Evolutionary conservation across 2,888 invertebrate genomes (phyloP).

Genomic region (Limnephilus lunatus): DNA sequence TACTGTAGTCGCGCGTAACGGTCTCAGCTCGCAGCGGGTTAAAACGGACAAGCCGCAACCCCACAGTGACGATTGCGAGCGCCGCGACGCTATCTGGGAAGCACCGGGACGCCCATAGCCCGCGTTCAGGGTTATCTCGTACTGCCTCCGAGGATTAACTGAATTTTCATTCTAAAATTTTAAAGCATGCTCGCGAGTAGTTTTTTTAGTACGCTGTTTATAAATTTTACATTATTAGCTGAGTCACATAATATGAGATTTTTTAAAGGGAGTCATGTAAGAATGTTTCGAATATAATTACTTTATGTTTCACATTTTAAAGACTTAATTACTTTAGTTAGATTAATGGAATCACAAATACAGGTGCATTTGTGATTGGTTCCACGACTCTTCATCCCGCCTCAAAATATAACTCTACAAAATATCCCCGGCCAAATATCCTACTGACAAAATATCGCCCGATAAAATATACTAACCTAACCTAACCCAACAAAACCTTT

Average conservation of each 20-base stretch:
- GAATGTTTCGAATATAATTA: not conserved
- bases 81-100: slow-evolving; percentile 10
- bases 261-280: not conserved
- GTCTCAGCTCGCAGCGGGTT: not conserved
- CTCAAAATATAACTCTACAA: no score
- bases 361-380: no score
- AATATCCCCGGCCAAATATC: no score
- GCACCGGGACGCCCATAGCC: not conserved
- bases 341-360: no score
- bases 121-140: slow-evolving; percentile 14
- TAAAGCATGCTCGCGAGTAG: not conserved
- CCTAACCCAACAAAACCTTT: no score
- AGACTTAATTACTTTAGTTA: not conserved
- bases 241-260: not conserved
- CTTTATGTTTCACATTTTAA: not conserved
- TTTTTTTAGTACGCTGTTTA: not conserved
- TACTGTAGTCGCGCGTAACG: slow-evolving; percentile 33
- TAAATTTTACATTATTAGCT: not conserved
- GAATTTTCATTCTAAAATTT: not conserved
- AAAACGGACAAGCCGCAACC: not conserved
- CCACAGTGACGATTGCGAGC: not conserved
- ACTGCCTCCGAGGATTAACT: not conserved
- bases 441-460: no score
- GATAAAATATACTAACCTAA: no score
- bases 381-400: no score